Conservation (phyloP, 2,797 vertebrate genomes). For the Arrhamphus sclerolepis region DNA sequence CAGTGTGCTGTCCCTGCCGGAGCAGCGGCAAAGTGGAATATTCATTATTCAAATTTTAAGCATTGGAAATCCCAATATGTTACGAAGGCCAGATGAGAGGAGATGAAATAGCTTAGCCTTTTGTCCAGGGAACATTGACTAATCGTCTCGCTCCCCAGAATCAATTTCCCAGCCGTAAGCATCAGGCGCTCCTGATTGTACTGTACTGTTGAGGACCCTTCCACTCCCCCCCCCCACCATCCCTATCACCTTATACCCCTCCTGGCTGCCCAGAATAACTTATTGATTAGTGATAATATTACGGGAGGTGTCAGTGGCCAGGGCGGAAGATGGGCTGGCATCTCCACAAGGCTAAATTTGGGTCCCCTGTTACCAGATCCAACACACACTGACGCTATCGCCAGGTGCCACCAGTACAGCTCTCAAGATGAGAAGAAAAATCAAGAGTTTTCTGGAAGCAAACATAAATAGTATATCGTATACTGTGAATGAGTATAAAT, state of each 20-base stretch:
- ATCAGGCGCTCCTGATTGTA: constrained; percentile 79
- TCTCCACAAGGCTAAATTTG: constrained; percentile 75
- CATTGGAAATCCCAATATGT: constrained; percentile 81
- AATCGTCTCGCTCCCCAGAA: constrained; percentile 76
- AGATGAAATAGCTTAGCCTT: constrained; percentile 83
- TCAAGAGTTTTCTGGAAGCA: constrained; percentile 3
- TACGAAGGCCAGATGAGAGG: constrained; percentile 79
- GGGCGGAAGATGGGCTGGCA: constrained; percentile 74
- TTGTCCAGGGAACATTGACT: constrained; percentile 81
- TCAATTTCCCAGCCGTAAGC: constrained; percentile 80
- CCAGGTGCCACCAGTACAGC: constrained; percentile 50
- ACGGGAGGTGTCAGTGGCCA: constrained; percentile 72
- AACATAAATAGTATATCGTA: neutral
- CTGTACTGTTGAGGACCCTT: constrained; percentile 76
- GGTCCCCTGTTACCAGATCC: constrained; percentile 73
- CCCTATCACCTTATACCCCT: constrained; percentile 75
- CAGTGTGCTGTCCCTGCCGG: constrained; percentile 35
- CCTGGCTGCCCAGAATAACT: constrained; percentile 68
- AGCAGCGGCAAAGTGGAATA: constrained; percentile 68
- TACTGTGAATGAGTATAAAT: neutral
- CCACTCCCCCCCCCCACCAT: constrained; percentile 65
- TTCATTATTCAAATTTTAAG: constrained; percentile 84
- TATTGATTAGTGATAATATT: constrained; percentile 80
- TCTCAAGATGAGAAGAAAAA: constrained; percentile 30
- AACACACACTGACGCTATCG: constrained; percentile 57